Percentiles rank a stretch among this genome's conserved stretches.
Evolutionary conservation across 1,140 invertebrate species (phyloP).

Genomic region (Drosophila busckii): DNA sequence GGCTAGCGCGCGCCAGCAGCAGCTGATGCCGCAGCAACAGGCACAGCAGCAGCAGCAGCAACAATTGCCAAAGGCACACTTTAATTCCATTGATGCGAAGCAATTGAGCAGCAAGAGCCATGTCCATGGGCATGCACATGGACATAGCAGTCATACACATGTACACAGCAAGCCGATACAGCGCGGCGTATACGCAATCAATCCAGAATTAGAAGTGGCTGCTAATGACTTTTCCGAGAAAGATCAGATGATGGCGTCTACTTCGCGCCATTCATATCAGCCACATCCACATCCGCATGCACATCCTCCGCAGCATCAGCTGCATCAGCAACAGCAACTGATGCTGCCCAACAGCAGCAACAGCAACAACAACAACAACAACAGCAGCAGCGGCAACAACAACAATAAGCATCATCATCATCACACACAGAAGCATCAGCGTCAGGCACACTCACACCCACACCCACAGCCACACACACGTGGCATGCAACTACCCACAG

Average conservation of each 20-base stretch:
- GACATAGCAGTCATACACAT: constrained; percentile 1
- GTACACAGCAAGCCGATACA: constrained; percentile 12
- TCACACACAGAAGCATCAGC: constrained; percentile 4
- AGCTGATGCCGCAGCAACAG: constrained; percentile 1
- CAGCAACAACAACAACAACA: not conserved
- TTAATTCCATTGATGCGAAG: constrained; percentile 22
- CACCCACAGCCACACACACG: constrained; percentile 18
- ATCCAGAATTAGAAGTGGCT: not conserved
- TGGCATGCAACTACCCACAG: constrained; percentile 14
- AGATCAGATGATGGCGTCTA: constrained; percentile 18
- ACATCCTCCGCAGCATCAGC: constrained; percentile 46
- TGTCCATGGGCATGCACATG: constrained; percentile 12
- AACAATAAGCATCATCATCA: constrained; percentile 15
- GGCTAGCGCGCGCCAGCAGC: constrained; percentile 29
- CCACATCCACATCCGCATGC: constrained; percentile 2
- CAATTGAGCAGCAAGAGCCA: constrained; percentile 1
- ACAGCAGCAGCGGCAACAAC: constrained; percentile 3
- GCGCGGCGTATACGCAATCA: not conserved
- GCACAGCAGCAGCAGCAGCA: constrained; percentile 14
- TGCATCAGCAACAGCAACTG: constrained; percentile 52
- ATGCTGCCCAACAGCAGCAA: constrained; percentile 1
- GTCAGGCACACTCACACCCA: not conserved
- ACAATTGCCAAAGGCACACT: constrained; percentile 32
- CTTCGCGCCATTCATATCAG: constrained; percentile 8
- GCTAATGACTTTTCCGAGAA: constrained; percentile 31